Conservation (phyloP, 2,888 invertebrate species). For the Notodonta dromedarius region DNA sequence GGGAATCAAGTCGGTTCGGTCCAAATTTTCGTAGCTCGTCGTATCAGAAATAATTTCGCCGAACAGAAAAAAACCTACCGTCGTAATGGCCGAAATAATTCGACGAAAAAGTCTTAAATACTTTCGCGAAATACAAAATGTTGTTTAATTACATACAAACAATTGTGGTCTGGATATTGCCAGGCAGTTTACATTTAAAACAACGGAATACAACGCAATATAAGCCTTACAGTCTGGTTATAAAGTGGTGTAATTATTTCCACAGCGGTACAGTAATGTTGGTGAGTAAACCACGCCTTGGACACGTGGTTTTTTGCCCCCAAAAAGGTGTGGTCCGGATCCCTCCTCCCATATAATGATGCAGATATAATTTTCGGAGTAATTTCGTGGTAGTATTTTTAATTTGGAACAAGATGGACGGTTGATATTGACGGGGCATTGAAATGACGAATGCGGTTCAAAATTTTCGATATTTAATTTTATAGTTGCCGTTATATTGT, state of each 20-base stretch:
- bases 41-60: slow-evolving; percentile 39
- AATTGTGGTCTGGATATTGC: slow-evolving; percentile 13
- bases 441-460: too few species aligned
- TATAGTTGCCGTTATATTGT: too few species aligned
- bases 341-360: slow-evolving; percentile 4
- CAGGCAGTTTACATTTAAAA: slow-evolving; percentile 11
- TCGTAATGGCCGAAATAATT: slow-evolving; percentile 40
- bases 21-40: slow-evolving; percentile 13
- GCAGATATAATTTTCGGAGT: neutral
- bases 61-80: slow-evolving; percentile 31
- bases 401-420: slow-evolving; percentile 1
- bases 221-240: neutral
- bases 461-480: too few species aligned
- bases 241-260: neutral
- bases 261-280: neutral
- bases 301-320: neutral
- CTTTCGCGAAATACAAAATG: slow-evolving; percentile 53
- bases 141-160: slow-evolving; percentile 52
- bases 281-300: neutral
- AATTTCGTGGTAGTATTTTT: neutral
- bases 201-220: slow-evolving; percentile 6
- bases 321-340: neutral
- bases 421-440: too few species aligned
- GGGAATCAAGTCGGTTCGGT: neutral
- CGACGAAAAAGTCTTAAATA: slow-evolving; percentile 50